Evolutionary conservation across 2,113 vertebrate genomes (phyloP), one percentile per base, ranked within the genome.

Genomic region (human (Homo sapiens)): DNA sequence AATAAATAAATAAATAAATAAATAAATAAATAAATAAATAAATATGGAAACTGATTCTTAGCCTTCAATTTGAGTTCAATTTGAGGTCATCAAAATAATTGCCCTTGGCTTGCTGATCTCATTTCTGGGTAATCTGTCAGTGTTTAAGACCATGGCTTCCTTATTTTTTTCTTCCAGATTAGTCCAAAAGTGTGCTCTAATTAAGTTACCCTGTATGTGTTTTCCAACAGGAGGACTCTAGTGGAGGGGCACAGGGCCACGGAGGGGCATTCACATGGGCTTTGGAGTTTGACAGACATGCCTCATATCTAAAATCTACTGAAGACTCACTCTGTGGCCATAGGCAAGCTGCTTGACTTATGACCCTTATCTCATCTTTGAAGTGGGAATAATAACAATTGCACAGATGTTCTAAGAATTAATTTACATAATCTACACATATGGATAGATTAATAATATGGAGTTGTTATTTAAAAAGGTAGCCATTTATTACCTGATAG

Each of bases 351-450:
- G 25, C 20, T 64, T 40, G 20, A 61, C 43, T 72, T 76, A 55
- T 57, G 22, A 64, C 20, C 35, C 59, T 79, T 73, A 66, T 78
- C 40, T 93, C 35, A 82, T 93, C 59, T 81, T 95, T 68, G 89
- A 93, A 89, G 94, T n/a, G 55, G 17, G 2, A 81, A 76, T 73
- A 40, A 45, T 57, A 94, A 64, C 13, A 75, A 61, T 1, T 40
- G 27, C 22, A 50, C 0, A 13, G 35, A 59, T 90, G 5, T 48
- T 75, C 92, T 52, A 16, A 88, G 48, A 25, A 75, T 83, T 93
- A 32, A 73, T 72, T 70, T 95, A 70, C 76, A 59, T 16, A n/a
- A 12, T 16, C 40, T 72, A 64, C 1, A 22, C 59, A 70, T 76
- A 23, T 25, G 4, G 18, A 73, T 52, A 73, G 61, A 59, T 59